These are phyloP conservation scores for Patella pellucida DNA, from an alignment of 2,888 invertebrate species.

Conservation along the genomic window DNA sequence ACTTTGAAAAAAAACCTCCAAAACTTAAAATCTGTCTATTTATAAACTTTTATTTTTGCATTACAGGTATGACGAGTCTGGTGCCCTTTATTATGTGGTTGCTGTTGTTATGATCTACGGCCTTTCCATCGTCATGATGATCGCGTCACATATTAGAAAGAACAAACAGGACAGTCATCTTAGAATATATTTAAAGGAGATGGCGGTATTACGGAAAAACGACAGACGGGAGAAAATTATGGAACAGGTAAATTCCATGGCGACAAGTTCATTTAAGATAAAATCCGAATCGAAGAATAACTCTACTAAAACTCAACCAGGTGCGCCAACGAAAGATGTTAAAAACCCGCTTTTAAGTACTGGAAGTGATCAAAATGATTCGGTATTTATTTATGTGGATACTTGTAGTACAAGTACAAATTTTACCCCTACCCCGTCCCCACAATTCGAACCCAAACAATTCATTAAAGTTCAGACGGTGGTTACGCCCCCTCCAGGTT, in stretches of 20 bases:
- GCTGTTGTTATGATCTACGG: constrained; percentile 69
- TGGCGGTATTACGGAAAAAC: constrained; percentile 61
- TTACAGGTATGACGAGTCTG: constrained; percentile 59
- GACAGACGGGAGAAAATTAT: constrained; percentile 61
- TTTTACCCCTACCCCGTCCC: neutral
- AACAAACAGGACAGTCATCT: constrained; percentile 68
- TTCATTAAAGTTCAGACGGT: neutral
- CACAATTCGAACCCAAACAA: constrained; percentile 1
- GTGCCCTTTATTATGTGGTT: constrained; percentile 69
- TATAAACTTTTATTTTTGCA: neutral
- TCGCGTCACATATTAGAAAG: constrained; percentile 68
- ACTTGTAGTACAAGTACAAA: neutral
- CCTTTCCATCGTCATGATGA: constrained; percentile 69
- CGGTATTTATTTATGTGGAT: constrained; percentile 41
- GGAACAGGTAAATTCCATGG: constrained; percentile 49
- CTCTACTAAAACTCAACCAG: constrained; percentile 26
- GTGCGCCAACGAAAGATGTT: constrained; percentile 22
- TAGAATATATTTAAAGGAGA: constrained; percentile 65
- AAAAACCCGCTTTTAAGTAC: constrained; percentile 18
- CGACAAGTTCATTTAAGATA: constrained; percentile 33
- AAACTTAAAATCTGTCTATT: too few relatives aligned
- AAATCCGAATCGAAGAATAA: constrained; percentile 12
- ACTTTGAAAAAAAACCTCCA: too few relatives aligned
- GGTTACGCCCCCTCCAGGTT: neutral
- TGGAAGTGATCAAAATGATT: constrained; percentile 43